A percentile compares a stretch with the other conserved stretches of the same genome.
Evolutionary conservation across 2,797 vertebrate species (phyloP).

Genomic region (Platalea minor): DNA sequence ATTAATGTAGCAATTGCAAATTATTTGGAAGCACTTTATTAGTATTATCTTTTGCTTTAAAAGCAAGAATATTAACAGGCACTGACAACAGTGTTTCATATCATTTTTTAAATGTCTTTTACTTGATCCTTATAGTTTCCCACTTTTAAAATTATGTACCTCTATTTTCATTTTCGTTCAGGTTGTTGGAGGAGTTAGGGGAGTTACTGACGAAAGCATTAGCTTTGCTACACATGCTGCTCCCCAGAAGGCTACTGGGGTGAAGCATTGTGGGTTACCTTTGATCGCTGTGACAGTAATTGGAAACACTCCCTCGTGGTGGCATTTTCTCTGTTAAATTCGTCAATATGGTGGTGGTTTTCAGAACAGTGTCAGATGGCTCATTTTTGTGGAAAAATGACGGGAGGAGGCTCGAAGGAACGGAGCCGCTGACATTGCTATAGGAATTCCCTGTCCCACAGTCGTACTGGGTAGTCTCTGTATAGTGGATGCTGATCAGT

Average conservation of each 20-base stretch:
- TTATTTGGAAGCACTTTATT: not conserved
- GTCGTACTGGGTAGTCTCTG: not conserved
- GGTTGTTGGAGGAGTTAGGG: not conserved
- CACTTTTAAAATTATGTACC: not conserved
- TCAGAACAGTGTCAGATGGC: not conserved
- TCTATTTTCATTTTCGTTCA: not conserved
- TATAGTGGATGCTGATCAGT: not conserved
- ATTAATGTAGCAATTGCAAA: not conserved
- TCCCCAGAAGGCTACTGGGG: not conserved
- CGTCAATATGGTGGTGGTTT: accelerated
- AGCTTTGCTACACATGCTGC: not conserved
- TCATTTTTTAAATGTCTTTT: not conserved
- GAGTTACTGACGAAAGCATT: not conserved
- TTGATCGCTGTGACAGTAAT: not conserved
- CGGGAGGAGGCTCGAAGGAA: not conserved
- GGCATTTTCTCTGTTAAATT: not conserved
- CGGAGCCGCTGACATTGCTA: not conserved
- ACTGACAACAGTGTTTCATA: not conserved
- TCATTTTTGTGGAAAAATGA: not conserved
- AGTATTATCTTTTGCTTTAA: not conserved
- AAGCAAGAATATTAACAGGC: not conserved
- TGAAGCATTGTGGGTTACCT: not conserved
- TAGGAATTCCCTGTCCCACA: not conserved
- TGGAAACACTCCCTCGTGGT: not conserved
- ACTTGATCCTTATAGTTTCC: not conserved